Evolutionary conservation across 1,140 invertebrate genomes (phyloP).

Genomic region (Acromyrmex echinatior): DNA sequence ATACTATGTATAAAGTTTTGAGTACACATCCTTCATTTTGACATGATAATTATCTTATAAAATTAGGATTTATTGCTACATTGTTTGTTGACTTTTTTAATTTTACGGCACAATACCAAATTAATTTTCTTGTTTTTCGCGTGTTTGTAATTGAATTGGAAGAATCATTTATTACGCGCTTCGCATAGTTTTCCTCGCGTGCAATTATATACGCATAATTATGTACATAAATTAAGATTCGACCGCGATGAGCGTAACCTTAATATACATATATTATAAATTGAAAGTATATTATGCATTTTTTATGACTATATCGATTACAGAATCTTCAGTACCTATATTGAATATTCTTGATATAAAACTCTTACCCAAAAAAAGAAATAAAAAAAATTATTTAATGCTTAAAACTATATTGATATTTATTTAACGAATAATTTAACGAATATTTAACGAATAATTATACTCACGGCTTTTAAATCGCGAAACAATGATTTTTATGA

Average conservation of each 20-base stretch:
- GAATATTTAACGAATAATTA: background rate
- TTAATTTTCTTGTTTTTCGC: background rate
- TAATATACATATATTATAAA: constrained; percentile 15
- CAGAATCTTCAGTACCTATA: background rate
- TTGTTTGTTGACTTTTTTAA: background rate
- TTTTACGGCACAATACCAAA: background rate
- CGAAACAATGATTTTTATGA: background rate
- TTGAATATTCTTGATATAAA: background rate
- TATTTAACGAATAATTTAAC: background rate
- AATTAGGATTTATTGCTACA: background rate
- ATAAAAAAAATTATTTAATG: no score
- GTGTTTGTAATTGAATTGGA: background rate
- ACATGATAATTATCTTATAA: background rate
- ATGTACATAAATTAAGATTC: constrained; percentile 52
- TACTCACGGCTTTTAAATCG: no score
- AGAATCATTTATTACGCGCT: constrained; percentile 34
- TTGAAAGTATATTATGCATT: constrained; percentile 19
- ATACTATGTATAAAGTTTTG: background rate
- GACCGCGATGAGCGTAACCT: background rate
- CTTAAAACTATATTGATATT: background rate
- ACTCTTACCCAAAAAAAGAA: background rate
- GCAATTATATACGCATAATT: constrained; percentile 11
- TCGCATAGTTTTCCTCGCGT: constrained; percentile 18
- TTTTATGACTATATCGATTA: background rate
- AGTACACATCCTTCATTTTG: background rate